phyloP scores from a whole-genome alignment of 2,797 vertebrate species.

The Rhabdophis nuchalis region DNA sequence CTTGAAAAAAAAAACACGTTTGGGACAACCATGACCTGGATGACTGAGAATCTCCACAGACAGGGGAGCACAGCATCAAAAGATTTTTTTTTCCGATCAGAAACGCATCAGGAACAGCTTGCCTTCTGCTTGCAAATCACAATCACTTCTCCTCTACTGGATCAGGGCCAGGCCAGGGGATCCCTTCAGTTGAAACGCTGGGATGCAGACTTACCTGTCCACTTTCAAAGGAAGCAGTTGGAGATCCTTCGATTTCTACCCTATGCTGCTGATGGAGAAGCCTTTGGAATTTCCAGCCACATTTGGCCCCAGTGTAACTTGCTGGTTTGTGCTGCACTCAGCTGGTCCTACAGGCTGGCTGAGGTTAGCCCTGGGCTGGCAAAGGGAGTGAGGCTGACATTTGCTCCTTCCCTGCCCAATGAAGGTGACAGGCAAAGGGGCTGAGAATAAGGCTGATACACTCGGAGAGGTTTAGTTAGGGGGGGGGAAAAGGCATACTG shows the following conservation, averaged over 20 bases:
- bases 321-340: background rate
- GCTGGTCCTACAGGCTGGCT: background rate
- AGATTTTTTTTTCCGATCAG: background rate
- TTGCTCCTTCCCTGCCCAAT: slow-evolving; percentile 15
- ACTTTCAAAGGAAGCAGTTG: background rate
- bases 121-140: background rate
- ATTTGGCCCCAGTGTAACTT: background rate
- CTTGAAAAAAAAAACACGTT: no score
- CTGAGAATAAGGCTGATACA: background rate
- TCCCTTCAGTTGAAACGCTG: background rate
- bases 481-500: background rate
- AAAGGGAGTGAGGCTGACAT: background rate
- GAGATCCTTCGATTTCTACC: background rate
- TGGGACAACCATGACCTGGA: no score
- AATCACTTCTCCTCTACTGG: background rate
- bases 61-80: background rate
- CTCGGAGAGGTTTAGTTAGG: background rate
- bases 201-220: background rate
- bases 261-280: background rate
- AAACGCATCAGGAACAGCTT: background rate
- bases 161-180: background rate
- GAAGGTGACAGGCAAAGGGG: slow-evolving; percentile 39
- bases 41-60: no score
- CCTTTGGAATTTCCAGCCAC: background rate
- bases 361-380: background rate